phyloP scores from a whole-genome alignment of 2,888 invertebrate species.

The Prostheceraeus crozeri region DNA sequence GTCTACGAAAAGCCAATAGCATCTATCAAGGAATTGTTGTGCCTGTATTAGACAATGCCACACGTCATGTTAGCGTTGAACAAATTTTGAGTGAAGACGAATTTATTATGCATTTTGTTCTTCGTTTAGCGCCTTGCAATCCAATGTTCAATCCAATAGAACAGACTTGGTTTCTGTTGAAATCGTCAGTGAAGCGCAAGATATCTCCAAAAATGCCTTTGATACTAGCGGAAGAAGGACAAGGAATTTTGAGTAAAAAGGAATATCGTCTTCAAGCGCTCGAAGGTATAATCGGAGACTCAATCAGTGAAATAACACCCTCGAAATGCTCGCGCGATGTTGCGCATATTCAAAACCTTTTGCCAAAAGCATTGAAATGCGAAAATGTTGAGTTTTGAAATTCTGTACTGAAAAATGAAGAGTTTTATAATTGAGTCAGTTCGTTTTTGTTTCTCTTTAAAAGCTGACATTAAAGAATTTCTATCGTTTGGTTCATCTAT shows the following conservation, averaged over 20 bases:
- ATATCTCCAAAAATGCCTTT: neutral
- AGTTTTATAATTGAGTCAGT: too few species aligned
- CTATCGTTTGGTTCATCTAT: too few species aligned
- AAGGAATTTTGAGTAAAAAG: neutral
- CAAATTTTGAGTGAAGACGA: neutral
- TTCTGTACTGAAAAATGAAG: too few species aligned
- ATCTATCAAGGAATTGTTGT: neutral
- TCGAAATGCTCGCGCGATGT: neutral
- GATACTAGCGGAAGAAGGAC: neutral
- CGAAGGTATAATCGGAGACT: neutral
- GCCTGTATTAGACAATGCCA: neutral
- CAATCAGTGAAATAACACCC: neutral
- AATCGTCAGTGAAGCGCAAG: neutral
- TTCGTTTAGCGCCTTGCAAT: neutral
- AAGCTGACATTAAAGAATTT: too few species aligned
- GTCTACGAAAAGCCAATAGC: neutral
- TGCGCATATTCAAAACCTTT: neutral
- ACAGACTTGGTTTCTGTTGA: neutral
- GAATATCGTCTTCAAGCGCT: neutral
- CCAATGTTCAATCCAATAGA: slow-evolving; percentile 8
- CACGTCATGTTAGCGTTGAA: slow-evolving; percentile 3
- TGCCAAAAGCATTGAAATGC: too few species aligned
- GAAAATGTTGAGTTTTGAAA: too few species aligned
- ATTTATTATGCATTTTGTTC: neutral
- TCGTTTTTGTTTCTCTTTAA: too few species aligned